phyloP scores from a whole-genome alignment of 2,797 vertebrate species.

The Dicrostonyx torquatus region DNA sequence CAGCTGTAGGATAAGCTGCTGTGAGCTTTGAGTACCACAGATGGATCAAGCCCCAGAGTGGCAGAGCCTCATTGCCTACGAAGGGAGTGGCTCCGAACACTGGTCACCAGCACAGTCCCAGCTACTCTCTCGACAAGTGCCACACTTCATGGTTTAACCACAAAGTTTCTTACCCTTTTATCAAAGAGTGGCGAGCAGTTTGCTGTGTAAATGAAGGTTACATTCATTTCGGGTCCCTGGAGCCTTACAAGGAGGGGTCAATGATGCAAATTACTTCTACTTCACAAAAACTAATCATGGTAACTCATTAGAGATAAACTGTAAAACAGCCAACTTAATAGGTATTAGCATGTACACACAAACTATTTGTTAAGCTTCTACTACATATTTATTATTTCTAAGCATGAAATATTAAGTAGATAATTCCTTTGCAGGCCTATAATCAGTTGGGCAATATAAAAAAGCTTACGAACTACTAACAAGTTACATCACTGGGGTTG shows the following conservation, averaged over 20 bases:
- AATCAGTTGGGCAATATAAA: conserved; percentile 28
- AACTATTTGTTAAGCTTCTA: conserved; percentile 43
- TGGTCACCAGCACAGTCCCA: not conserved
- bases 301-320: not conserved
- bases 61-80: not conserved
- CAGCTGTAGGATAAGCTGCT: not conserved
- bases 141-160: not conserved
- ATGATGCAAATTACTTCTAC: conserved; percentile 35
- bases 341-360: not conserved
- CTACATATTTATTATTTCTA: conserved; percentile 19
- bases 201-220: conserved; percentile 53
- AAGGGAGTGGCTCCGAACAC: not conserved
- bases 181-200: conserved; percentile 45
- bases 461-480: conserved; percentile 13
- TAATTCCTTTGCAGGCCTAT: not conserved
- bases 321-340: not conserved
- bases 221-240: conserved; percentile 54
- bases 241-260: conserved; percentile 28
- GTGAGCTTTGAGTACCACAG: not conserved
- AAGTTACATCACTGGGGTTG: not conserved
- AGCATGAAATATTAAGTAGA: not conserved
- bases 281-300: conserved; percentile 42
- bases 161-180: not conserved
- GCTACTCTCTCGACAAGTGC: conserved; percentile 12
- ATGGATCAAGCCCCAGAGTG: not conserved